Evolutionary conservation across 2,888 invertebrate genomes (phyloP).

Genomic region (Synanthedon andrenaeformis): DNA sequence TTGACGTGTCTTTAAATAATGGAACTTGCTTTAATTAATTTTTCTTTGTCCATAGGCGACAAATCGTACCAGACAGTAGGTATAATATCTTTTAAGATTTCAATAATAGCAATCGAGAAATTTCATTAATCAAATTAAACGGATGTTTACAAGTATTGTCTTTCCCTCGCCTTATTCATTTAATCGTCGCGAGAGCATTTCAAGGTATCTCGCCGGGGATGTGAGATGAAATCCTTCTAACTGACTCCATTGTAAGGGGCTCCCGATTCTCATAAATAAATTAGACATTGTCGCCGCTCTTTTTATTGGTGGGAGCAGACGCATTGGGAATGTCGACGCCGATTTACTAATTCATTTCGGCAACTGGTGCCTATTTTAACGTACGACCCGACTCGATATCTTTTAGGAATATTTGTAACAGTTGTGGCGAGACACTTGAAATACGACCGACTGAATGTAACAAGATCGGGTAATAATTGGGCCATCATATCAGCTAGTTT

Average conservation of each 20-base stretch:
- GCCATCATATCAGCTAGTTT: no score
- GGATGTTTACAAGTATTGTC: not conserved
- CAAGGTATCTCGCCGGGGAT: not conserved
- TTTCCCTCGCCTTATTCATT: not conserved
- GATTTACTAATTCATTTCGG: slow-evolving; percentile 64
- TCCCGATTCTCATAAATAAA: slow-evolving; percentile 61
- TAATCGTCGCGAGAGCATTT: not conserved
- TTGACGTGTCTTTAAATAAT: no score
- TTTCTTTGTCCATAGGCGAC: no score
- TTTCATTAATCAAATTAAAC: not conserved
- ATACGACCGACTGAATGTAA: no score
- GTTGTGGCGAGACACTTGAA: no score
- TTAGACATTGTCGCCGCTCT: slow-evolving; percentile 44
- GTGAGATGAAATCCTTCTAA: slow-evolving; percentile 20
- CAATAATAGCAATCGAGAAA: not conserved
- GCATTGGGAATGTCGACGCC: slow-evolving; percentile 53
- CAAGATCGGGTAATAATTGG: no score
- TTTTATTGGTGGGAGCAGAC: slow-evolving; percentile 43
- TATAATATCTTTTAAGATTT: not conserved
- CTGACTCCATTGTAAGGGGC: slow-evolving; percentile 33
- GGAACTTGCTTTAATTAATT: no score
- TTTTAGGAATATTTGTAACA: no score
- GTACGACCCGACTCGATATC: slow-evolving; percentile 19
- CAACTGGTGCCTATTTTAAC: slow-evolving; percentile 23
- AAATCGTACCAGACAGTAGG: no score